phyloP scores from a whole-genome alignment of 2,113 vertebrate genomes.

The Pristiophorus japonicus region DNA sequence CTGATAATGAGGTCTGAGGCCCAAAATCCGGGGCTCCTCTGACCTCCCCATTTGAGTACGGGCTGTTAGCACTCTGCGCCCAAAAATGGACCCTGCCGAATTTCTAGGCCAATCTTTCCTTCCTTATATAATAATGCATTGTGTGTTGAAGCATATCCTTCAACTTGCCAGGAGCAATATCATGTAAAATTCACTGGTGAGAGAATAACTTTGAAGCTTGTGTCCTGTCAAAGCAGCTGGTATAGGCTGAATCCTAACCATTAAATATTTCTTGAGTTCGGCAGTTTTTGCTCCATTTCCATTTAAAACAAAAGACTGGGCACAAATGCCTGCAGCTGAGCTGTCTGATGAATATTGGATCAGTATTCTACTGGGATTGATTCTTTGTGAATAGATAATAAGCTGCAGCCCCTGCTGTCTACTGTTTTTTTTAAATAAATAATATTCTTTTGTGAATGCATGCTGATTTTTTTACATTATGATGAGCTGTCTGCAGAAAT shows the following conservation, averaged over 20 bases:
- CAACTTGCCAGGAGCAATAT: not conserved
- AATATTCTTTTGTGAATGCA: not conserved
- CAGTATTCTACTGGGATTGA: not conserved
- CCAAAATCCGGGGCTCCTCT: no score
- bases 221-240: not conserved
- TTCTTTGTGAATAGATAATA: not conserved
- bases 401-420: not conserved
- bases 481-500: not conserved
- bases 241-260: not conserved
- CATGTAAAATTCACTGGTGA: not conserved
- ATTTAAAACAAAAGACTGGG: not conserved
- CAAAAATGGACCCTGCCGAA: no score
- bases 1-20: no score
- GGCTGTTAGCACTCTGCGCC: no score
- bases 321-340: not conserved
- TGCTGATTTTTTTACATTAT: not conserved
- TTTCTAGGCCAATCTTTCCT: not conserved
- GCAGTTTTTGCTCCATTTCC: not conserved
- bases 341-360: not conserved
- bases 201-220: not conserved
- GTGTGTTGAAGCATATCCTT: not conserved
- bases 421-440: not conserved
- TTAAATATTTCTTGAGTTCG: not conserved
- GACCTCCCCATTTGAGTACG: no score
- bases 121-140: not conserved